Conservation (phyloP, 2,888 invertebrate species). For the Chloromyia formosa region DNA sequence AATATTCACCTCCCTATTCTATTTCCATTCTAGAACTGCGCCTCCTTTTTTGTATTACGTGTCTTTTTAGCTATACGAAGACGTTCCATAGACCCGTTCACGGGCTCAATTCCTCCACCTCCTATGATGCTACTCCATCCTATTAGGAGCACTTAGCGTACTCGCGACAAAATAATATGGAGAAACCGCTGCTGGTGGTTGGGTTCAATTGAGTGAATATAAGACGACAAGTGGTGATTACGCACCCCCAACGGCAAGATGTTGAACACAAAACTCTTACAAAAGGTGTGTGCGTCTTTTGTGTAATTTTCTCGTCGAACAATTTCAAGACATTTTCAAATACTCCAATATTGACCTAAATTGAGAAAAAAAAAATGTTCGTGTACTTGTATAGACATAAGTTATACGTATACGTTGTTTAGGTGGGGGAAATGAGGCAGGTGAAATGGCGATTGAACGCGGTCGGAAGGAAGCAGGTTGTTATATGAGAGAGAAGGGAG, state of each 20-base stretch:
- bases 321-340: neutral
- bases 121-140: too few species aligned
- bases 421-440: neutral
- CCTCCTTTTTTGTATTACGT: too few species aligned
- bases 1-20: too few species aligned
- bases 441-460: neutral
- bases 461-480: neutral
- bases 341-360: constrained; percentile 30
- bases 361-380: too few species aligned
- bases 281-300: neutral
- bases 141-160: too few species aligned
- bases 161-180: too few species aligned
- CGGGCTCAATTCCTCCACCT: too few species aligned
- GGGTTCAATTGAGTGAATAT: constrained; percentile 38
- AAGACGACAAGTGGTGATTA: constrained; percentile 41
- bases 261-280: neutral
- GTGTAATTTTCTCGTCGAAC: neutral
- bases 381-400: too few species aligned
- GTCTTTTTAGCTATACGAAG: too few species aligned
- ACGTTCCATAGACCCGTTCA: too few species aligned
- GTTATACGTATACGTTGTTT: neutral
- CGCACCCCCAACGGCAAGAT: constrained; percentile 12
- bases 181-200: neutral
- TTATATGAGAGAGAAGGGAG: neutral
- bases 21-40: too few species aligned